A percentile compares a stretch with the other conserved stretches of the same genome.
These are phyloP conservation scores for Meloidogyne hapla DNA, from an alignment of 1,140 invertebrate species.

Conservation along the genomic window DNA sequence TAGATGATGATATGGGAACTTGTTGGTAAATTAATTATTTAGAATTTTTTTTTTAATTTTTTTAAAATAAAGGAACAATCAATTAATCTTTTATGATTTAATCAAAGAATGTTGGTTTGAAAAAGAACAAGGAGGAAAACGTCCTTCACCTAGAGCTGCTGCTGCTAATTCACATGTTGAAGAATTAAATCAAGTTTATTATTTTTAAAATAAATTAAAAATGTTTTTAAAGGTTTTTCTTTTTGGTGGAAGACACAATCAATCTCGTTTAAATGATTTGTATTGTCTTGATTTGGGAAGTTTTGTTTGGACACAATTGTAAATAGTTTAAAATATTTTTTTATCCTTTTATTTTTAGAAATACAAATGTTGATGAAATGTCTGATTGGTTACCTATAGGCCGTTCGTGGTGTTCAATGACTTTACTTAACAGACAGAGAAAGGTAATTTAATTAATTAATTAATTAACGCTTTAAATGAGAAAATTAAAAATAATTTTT, in stretches of 20 bases:
- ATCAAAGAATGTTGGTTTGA: slow-evolving; percentile 14
- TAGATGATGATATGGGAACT: slow-evolving; percentile 29
- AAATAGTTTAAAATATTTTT: not conserved
- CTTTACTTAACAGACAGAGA: slow-evolving; percentile 13
- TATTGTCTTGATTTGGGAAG: slow-evolving; percentile 12
- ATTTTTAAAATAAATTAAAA: not conserved
- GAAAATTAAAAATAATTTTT: too few relatives aligned
- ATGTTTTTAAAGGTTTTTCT: slow-evolving; percentile 1
- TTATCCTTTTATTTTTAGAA: not conserved
- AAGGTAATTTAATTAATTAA: not conserved
- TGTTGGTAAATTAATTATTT: slow-evolving; percentile 1
- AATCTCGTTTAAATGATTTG: slow-evolving; percentile 24
- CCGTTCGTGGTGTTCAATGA: slow-evolving; percentile 23
- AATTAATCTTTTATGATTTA: slow-evolving; percentile 23
- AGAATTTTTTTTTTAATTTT: not conserved
- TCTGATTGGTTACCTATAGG: slow-evolving; percentile 4
- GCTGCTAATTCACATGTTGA: slow-evolving; percentile 2
- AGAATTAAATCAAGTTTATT: slow-evolving; percentile 10
- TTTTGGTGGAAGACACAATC: slow-evolving; percentile 23
- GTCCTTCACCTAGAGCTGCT: slow-evolving; percentile 21
- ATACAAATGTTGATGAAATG: not conserved
- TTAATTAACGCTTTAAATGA: too few relatives aligned
- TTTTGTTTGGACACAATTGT: slow-evolving; percentile 28
- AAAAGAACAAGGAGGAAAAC: slow-evolving; percentile 1
- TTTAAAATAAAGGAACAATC: slow-evolving; percentile 14